Conservation (phyloP, 2,888 invertebrate genomes). For the Euzophera pinguis region DNA sequence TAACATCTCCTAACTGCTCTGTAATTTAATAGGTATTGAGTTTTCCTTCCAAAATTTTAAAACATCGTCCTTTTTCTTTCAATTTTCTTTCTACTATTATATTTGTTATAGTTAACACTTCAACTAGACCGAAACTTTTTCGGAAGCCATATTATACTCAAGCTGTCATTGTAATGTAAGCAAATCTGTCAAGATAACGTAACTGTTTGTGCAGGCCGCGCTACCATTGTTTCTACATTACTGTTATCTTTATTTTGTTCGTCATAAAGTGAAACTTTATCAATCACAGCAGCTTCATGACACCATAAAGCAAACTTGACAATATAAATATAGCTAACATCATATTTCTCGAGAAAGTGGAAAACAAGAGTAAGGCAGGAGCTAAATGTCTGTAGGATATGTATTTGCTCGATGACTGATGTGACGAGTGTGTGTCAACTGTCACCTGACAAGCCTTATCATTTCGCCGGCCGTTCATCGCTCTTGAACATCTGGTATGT, state of each 20-base stretch:
- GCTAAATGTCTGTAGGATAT: background rate
- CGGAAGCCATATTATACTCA: slow-evolving; percentile 49
- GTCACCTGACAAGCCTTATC: slow-evolving; percentile 37
- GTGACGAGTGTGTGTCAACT: slow-evolving; percentile 5
- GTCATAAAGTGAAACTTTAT: slow-evolving; percentile 27
- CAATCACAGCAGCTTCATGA: slow-evolving; percentile 13
- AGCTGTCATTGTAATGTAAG: slow-evolving; percentile 40
- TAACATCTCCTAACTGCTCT: too few species aligned
- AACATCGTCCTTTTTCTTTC: too few species aligned
- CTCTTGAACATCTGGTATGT: slow-evolving; percentile 37
- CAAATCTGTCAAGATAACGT: slow-evolving; percentile 73
- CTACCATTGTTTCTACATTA: slow-evolving; percentile 50
- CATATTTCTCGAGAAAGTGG: slow-evolving; percentile 4
- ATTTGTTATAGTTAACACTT: background rate
- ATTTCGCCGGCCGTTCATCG: slow-evolving; percentile 28
- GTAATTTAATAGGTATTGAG: too few species aligned
- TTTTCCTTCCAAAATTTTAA: too few species aligned
- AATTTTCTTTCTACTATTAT: too few species aligned
- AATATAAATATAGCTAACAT: slow-evolving; percentile 12
- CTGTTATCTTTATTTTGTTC: slow-evolving; percentile 32
- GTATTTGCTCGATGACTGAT: slow-evolving; percentile 2
- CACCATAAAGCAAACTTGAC: slow-evolving; percentile 7
- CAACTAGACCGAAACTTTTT: slow-evolving; percentile 26
- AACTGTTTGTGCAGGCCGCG: slow-evolving; percentile 54
- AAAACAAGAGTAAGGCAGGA: background rate